Base-by-base conservation (phyloP, 2,797 vertebrate species). In the Cichlasoma orientale region DNA sequence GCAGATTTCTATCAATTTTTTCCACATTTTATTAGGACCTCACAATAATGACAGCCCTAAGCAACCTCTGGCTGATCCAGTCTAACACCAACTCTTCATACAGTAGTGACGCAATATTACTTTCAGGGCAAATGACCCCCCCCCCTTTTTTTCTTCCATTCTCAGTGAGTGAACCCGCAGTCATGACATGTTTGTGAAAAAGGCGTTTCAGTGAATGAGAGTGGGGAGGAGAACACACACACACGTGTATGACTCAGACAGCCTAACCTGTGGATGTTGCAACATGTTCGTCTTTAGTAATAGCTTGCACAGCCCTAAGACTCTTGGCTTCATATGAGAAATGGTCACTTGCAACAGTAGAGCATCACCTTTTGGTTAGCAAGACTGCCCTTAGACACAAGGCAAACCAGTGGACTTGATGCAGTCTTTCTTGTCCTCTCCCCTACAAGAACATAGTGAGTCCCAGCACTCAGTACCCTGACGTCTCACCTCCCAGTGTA, bases 261-360 rank as follows among this genome's bases (percentile, higher is more conserved):
- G 58, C 44, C 44, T 50, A 8, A 50, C 44, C 6, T 55, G 68
- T 16, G 59, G 31, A 59, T 27, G 31, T 78, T 71, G 31, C 71
- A 53, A 33, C 68, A 79, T n/a, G 29, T 77, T 75, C 36, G 23
- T 83, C 36, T 61, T 21, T 41, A 38, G 31, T 18, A 71, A 13
- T 3, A 21, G 61, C 77, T 82, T 72, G 36, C 70, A 50, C 63
- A 78, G 69, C 72, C 7, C 11, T 38, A 4, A 59, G 13, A 21
- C 61, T 83, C 50, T 71, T 79, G 59, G 58, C 81, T 66, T 56
- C 27, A 29, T 33, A 1, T 14, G 56, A 56, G 21, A 61, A 21
- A 53, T 31, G 18, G 3, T 63, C 70, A 33, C 5, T 77, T 52
- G 27, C 21, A 57, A 19, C 50, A 41, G 63, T 5, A 11, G 2